phyloP scores from a whole-genome alignment of 1,140 invertebrate genomes.

The Lanistes nyassanus region DNA sequence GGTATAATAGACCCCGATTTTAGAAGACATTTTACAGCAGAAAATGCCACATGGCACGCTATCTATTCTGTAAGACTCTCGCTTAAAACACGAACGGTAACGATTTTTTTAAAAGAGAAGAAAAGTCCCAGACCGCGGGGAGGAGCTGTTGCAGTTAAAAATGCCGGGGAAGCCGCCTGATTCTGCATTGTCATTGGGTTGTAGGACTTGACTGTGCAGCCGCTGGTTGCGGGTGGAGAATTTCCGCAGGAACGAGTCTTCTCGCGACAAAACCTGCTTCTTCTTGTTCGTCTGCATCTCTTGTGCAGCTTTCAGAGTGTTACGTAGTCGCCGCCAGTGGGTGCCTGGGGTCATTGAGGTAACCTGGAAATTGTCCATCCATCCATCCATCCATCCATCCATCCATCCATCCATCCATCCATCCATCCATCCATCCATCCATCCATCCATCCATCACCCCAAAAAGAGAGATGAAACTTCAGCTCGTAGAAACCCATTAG shows the following conservation, averaged over 20 bases:
- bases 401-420: neutral
- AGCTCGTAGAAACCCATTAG: neutral
- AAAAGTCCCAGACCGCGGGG: constrained; percentile 8
- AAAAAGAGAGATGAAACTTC: neutral
- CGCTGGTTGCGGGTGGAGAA: constrained; percentile 86
- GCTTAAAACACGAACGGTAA: neutral
- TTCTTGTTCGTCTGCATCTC: constrained; percentile 74
- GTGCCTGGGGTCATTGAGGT: constrained; percentile 33
- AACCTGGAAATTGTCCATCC: neutral
- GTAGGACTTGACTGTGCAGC: constrained; percentile 19
- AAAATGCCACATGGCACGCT: too few relatives aligned
- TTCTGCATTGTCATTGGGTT: constrained; percentile 25
- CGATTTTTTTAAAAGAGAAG: neutral
- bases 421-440: too few relatives aligned
- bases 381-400: neutral
- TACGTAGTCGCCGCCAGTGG: constrained; percentile 90
- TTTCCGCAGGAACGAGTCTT: constrained; percentile 93
- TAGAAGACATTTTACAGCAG: too few relatives aligned
- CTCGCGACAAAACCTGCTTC: constrained; percentile 86
- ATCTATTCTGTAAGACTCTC: too few relatives aligned
- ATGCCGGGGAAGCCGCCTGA: constrained; percentile 5
- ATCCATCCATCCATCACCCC: neutral
- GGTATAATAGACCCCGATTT: too few relatives aligned
- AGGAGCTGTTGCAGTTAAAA: neutral
- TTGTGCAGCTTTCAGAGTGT: constrained; percentile 90